phyloP scores from a whole-genome alignment of 1,140 invertebrate species.

The Kradibia gibbosae region DNA sequence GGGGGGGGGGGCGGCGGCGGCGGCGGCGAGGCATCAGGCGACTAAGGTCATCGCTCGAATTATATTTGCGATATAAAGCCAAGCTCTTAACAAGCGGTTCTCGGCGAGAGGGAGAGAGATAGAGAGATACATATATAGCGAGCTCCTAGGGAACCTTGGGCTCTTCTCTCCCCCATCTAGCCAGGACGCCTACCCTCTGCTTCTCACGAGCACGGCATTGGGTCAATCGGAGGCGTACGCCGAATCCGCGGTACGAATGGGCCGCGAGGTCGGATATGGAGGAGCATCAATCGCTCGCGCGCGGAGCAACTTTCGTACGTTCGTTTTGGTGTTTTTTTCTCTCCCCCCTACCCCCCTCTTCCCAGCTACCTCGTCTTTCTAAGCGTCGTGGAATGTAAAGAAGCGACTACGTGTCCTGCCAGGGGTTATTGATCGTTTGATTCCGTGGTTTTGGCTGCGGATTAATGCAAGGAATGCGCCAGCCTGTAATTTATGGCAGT shows the following conservation, averaged over 20 bases:
- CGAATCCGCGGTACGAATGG: not conserved
- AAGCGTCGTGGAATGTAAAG: not conserved
- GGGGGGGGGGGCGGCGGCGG: not conserved
- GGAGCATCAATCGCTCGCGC: no score
- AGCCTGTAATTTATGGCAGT: not conserved
- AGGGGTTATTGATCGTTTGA: not conserved
- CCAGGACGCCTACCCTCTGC: no score
- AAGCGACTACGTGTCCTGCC: not conserved
- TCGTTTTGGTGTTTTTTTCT: not conserved
- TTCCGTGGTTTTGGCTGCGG: not conserved
- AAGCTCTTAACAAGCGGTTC: slow-evolving; percentile 33
- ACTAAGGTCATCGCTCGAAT: slow-evolving; percentile 57
- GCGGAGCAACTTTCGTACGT: no score
- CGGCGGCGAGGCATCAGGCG: not conserved
- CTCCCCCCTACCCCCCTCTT: no score
- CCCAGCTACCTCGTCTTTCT: no score
- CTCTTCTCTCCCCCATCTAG: no score
- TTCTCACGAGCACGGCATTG: not conserved
- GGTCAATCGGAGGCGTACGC: not conserved
- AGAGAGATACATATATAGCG: no score
- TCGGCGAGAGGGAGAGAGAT: slow-evolving; percentile 6
- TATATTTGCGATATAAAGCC: slow-evolving; percentile 56
- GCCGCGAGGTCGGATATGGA: no score
- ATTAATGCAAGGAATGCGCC: not conserved
- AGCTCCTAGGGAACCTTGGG: no score